These are phyloP conservation scores for Andrena camellia DNA, from an alignment of 2,888 invertebrate genomes.

Conservation along the genomic window DNA sequence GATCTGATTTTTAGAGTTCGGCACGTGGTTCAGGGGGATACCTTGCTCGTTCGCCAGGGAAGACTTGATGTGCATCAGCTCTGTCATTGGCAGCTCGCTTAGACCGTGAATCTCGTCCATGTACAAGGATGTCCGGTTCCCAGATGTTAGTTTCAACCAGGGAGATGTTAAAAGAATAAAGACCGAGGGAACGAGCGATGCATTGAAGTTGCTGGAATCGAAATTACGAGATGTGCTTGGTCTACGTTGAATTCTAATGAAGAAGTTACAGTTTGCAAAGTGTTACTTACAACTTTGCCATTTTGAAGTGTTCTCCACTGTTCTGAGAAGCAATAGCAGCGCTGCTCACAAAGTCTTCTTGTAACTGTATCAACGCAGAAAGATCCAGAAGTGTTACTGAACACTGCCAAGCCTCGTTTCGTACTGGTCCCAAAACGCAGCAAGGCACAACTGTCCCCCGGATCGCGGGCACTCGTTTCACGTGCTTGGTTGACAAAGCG, in stretches of 20 bases:
- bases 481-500: conserved; percentile 73
- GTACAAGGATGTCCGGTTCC: conserved; percentile 67
- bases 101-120: conserved; percentile 85
- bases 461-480: conserved; percentile 35
- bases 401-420: not conserved
- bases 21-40: conserved; percentile 53
- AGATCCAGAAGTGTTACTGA: not conserved
- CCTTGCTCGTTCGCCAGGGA: conserved; percentile 80
- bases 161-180: conserved; percentile 15
- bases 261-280: not conserved
- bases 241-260: not conserved
- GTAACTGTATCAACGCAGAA: not conserved
- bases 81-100: conserved; percentile 90
- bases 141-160: conserved; percentile 2
- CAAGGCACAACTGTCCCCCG: conserved; percentile 20
- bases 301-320: not conserved
- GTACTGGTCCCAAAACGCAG: conserved; percentile 35
- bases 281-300: conserved; percentile 7
- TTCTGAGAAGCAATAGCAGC: not conserved
- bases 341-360: too few species aligned
- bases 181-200: not conserved
- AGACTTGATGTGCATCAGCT: conserved; percentile 88
- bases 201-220: conserved; percentile 1
- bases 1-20: not conserved
- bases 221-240: not conserved